Conservation (phyloP, 2,113 vertebrate genomes). For the Ahaetulla prasina region DNA sequence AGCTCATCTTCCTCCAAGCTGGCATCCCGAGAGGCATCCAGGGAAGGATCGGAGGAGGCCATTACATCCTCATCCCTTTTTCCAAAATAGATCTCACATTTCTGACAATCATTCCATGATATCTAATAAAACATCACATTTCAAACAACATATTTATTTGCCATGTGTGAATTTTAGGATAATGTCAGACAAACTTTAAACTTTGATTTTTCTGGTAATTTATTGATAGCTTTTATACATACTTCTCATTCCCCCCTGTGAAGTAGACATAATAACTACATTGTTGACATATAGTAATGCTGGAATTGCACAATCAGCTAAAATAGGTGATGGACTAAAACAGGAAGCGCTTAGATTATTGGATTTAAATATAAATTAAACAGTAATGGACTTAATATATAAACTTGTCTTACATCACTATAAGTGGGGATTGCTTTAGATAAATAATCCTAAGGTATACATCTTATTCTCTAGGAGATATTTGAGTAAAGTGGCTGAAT, state of each 20-base stretch:
- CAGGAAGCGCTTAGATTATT: not conserved
- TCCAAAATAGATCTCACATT: not conserved
- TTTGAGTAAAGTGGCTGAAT: not conserved
- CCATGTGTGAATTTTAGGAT: not conserved
- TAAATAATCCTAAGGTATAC: not conserved
- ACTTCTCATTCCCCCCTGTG: not conserved
- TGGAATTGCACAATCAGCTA: not conserved
- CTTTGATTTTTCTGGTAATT: not conserved
- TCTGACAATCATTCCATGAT: not conserved
- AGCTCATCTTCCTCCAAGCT: too few species aligned
- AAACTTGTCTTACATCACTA: not conserved
- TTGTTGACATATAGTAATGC: not conserved
- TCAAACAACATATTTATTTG: not conserved
- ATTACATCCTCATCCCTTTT: not conserved
- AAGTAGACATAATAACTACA: not conserved
- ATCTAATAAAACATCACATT: not conserved
- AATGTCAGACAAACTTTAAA: not conserved
- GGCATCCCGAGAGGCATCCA: too few species aligned
- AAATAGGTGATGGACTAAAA: not conserved
- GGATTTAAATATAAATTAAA: not conserved
- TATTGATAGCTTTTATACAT: not conserved
- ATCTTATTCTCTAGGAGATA: not conserved
- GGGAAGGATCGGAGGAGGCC: too few species aligned
- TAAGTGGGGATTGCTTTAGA: not conserved
- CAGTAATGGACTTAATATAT: not conserved